Conservation (phyloP, 2,797 vertebrate species). For the Lophius americanus region DNA sequence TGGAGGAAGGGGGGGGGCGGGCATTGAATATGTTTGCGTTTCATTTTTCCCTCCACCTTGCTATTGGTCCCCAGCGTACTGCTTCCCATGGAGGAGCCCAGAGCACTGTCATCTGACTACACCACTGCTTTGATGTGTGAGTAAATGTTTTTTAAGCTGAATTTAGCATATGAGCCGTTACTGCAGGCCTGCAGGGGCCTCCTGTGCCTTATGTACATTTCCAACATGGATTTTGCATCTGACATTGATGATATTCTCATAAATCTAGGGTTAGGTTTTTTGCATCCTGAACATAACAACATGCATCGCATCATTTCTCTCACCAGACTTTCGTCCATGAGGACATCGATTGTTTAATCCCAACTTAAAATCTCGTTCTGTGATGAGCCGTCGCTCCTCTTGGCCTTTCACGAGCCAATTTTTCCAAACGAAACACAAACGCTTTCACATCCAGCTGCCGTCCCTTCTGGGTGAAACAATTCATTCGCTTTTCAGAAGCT, state of each 20-base stretch:
- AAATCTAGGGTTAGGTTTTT: not conserved
- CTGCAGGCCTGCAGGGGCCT: not conserved
- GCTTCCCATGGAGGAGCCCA: not conserved
- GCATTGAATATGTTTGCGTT: no score
- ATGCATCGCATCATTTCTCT: no score
- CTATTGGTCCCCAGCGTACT: no score
- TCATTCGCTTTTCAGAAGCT: constrained; percentile 39
- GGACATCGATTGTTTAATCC: no score
- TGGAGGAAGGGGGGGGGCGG: no score
- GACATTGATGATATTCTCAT: not conserved
- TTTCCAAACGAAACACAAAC: constrained; percentile 55
- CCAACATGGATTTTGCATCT: not conserved
- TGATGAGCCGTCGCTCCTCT: constrained; percentile 31
- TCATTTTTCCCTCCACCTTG: no score
- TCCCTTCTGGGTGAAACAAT: constrained; percentile 33
- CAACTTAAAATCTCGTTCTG: constrained; percentile 10
- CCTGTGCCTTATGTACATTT: not conserved
- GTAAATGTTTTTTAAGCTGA: not conserved
- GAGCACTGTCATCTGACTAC: not conserved
- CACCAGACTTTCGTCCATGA: no score
- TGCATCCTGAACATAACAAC: no score
- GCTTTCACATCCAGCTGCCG: constrained; percentile 41
- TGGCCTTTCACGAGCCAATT: constrained; percentile 64
- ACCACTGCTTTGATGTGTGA: not conserved
- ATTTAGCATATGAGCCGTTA: not conserved